Conservation (phyloP, 2,888 invertebrate genomes). For the Microctonus hyperodae region DNA sequence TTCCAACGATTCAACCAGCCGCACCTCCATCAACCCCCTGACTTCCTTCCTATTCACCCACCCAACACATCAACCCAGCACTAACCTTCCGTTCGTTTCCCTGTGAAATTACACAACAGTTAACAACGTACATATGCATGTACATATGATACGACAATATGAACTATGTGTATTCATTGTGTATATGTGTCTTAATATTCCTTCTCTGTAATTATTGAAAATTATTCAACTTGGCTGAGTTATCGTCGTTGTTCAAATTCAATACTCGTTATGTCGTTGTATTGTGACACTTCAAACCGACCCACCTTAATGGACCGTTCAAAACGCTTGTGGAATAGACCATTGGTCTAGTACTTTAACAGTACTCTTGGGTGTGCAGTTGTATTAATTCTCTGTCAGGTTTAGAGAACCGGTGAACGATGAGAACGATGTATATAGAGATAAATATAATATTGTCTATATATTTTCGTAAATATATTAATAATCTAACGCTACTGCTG, state of each 20-base stretch:
- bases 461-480: not conserved
- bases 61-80: conserved; percentile 7
- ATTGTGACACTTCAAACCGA: conserved; percentile 18
- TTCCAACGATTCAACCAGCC: conserved; percentile 38
- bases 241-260: conserved; percentile 14
- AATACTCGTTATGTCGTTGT: conserved; percentile 22
- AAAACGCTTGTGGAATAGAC: conserved; percentile 24
- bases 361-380: conserved; percentile 12
- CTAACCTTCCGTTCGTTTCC: conserved; percentile 29
- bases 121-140: not conserved
- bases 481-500: not conserved
- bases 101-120: conserved; percentile 18
- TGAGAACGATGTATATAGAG: conserved; percentile 24
- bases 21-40: conserved; percentile 26
- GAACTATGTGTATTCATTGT: not conserved
- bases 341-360: conserved; percentile 27
- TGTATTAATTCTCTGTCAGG: not conserved
- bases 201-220: not conserved
- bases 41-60: conserved; percentile 26
- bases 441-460: not conserved
- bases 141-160: not conserved
- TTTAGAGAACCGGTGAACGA: not conserved
- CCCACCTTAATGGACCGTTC: conserved; percentile 23
- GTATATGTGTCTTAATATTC: not conserved
- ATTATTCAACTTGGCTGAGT: not conserved